These are phyloP conservation scores for Pimephales promelas DNA, from an alignment of 2,113 vertebrate genomes.

Conservation along the genomic window DNA sequence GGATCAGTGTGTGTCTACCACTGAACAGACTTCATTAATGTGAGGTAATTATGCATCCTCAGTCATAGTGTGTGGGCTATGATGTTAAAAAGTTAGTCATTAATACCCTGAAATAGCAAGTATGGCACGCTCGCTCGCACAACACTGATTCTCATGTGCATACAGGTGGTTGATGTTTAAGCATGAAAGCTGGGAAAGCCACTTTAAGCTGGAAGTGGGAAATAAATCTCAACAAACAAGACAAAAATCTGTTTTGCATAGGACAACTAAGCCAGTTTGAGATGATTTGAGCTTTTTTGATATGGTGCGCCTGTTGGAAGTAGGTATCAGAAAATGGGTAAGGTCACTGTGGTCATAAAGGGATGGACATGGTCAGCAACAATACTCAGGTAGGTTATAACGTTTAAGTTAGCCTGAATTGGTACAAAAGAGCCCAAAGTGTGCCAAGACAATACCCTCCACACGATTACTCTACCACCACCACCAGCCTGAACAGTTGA, in stretches of 20 bases:
- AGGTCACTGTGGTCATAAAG: too few relatives aligned
- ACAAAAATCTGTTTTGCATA: neutral
- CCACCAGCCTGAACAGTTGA: too few relatives aligned
- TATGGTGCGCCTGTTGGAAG: too few relatives aligned
- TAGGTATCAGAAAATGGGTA: too few relatives aligned
- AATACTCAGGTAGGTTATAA: too few relatives aligned
- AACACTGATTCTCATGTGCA: constrained; percentile 33
- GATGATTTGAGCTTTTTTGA: too few relatives aligned
- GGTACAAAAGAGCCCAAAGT: too few relatives aligned
- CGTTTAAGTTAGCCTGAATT: too few relatives aligned
- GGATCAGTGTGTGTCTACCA: constrained; percentile 21
- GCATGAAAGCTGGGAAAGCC: too few relatives aligned
- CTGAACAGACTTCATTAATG: constrained; percentile 19
- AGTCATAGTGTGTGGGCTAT: constrained; percentile 69
- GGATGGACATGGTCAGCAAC: too few relatives aligned
- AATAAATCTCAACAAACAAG: constrained; percentile 8
- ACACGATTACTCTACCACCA: too few relatives aligned
- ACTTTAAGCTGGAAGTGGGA: neutral
- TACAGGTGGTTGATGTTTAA: constrained; percentile 8
- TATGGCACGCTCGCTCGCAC: constrained; percentile 59
- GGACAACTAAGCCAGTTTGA: neutral
- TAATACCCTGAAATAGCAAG: constrained; percentile 62
- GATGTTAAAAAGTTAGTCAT: constrained; percentile 73
- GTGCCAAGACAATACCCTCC: too few relatives aligned
- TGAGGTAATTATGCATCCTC: constrained; percentile 76